phyloP scores from a whole-genome alignment of 2,113 vertebrate genomes.

The Maylandia zebra region DNA sequence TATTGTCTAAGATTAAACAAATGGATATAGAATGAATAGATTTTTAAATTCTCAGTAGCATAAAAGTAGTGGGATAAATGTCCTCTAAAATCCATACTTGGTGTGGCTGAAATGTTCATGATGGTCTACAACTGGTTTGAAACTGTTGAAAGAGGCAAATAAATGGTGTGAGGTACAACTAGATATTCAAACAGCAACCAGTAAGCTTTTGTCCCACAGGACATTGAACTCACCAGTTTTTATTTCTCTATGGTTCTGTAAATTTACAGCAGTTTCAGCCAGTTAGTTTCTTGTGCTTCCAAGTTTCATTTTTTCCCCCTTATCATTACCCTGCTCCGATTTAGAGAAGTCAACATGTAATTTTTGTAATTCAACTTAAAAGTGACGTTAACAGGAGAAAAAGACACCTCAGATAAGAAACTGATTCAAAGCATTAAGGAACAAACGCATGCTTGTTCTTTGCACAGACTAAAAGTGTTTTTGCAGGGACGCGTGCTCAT shows the following conservation, averaged over 20 bases:
- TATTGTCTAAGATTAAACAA: not conserved
- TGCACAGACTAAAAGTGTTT: not conserved
- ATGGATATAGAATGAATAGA: not conserved
- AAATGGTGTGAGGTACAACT: not conserved
- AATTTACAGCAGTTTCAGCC: not conserved
- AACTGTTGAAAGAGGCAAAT: not conserved
- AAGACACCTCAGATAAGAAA: not conserved
- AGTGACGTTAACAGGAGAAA: not conserved
- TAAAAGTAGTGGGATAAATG: not conserved
- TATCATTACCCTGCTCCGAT: not conserved
- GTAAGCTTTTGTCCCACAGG: not conserved
- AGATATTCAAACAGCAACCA: not conserved
- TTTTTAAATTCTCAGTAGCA: not conserved
- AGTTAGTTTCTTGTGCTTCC: not conserved
- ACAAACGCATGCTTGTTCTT: not conserved
- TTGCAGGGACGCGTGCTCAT: not conserved
- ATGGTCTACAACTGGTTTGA: not conserved
- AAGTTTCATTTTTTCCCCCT: rapidly evolving
- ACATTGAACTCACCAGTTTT: not conserved
- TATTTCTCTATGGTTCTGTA: not conserved
- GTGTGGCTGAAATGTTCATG: not conserved
- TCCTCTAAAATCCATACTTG: not conserved
- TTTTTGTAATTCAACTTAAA: not conserved
- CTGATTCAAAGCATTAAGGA: not conserved
- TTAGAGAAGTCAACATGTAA: not conserved